Percentiles rank a stretch among this genome's conserved stretches.
These are phyloP conservation scores for Mohoua ochrocephala DNA, from an alignment of 2,113 vertebrate species.

Conservation along the genomic window DNA sequence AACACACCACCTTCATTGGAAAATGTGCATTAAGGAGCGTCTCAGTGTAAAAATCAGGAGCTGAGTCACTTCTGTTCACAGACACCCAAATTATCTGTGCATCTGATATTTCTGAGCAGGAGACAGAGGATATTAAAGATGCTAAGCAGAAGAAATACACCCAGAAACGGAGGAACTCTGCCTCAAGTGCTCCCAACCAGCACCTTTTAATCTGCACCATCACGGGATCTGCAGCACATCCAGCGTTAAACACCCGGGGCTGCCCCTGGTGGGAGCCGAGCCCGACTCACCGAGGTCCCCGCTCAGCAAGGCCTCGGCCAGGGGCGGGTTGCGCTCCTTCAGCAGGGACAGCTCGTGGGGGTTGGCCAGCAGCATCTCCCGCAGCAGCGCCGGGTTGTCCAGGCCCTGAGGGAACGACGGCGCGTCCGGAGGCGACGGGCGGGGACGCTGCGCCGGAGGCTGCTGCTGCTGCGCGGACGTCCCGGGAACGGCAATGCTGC, in stretches of 20 bases:
- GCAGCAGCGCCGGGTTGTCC: slow-evolving; percentile 88
- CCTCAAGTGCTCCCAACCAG: not conserved
- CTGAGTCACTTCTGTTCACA: not conserved
- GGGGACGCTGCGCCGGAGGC: slow-evolving; percentile 28
- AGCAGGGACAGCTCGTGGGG: slow-evolving; percentile 95
- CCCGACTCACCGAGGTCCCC: slow-evolving; percentile 87
- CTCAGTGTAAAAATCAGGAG: not conserved
- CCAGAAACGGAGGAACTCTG: not conserved
- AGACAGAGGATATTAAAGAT: not conserved
- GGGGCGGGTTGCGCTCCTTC: slow-evolving; percentile 92
- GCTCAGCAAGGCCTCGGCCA: slow-evolving; percentile 94
- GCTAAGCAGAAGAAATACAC: not conserved
- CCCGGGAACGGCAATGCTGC: slow-evolving; percentile 92
- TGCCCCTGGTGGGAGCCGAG: not conserved
- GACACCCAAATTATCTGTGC: not conserved
- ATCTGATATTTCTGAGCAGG: not conserved
- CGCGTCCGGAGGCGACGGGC: slow-evolving; percentile 47
- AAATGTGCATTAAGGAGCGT: not conserved
- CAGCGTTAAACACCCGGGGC: accelerated
- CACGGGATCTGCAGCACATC: not conserved
- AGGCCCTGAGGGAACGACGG: slow-evolving; percentile 83
- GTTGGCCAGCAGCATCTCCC: slow-evolving; percentile 94
- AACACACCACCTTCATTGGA: not conserved
- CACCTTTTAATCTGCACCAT: not conserved
- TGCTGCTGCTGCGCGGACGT: slow-evolving; percentile 72